Evolutionary conservation across 2,113 vertebrate genomes (phyloP).

Genomic region (Pitta sordida): DNA sequence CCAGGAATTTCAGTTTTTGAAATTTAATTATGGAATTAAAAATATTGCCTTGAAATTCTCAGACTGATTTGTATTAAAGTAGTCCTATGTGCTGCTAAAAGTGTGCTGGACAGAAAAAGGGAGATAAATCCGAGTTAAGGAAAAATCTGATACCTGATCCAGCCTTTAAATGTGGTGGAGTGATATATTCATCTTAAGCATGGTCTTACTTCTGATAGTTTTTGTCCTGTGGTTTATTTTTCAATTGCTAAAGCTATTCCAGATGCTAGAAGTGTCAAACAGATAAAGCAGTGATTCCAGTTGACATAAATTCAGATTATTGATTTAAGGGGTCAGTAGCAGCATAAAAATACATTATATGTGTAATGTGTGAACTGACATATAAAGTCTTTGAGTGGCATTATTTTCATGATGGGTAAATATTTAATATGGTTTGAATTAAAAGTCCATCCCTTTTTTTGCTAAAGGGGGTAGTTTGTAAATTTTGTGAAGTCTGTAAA

Average conservation of each 20-base stretch:
- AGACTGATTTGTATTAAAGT: background rate
- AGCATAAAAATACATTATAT: background rate
- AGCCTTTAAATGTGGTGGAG: background rate
- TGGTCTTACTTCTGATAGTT: background rate
- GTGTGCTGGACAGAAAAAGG: background rate
- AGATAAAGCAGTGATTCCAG: background rate
- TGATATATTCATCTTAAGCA: conserved; percentile 15
- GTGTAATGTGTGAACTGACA: background rate
- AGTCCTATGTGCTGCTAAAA: background rate
- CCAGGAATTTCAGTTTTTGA: background rate
- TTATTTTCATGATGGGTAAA: background rate
- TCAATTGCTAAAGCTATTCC: conserved; percentile 44
- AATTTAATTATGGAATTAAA: background rate
- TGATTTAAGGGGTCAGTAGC: conserved; percentile 37
- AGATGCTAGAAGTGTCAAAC: conserved; percentile 36
- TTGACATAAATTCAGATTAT: background rate
- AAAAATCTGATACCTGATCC: conserved; percentile 20
- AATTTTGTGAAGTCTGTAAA: background rate
- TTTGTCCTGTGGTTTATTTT: conserved; percentile 31
- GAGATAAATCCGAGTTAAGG: conserved; percentile 26
- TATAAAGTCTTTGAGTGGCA: background rate
- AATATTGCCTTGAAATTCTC: background rate
- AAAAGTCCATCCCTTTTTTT: background rate
- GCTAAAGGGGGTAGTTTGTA: background rate
- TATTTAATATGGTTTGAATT: background rate